A percentile compares a stretch with the other conserved stretches of the same genome.
These are phyloP conservation scores for Synergus gifuensis DNA, from an alignment of 2,888 invertebrate genomes.

Conservation along the genomic window DNA sequence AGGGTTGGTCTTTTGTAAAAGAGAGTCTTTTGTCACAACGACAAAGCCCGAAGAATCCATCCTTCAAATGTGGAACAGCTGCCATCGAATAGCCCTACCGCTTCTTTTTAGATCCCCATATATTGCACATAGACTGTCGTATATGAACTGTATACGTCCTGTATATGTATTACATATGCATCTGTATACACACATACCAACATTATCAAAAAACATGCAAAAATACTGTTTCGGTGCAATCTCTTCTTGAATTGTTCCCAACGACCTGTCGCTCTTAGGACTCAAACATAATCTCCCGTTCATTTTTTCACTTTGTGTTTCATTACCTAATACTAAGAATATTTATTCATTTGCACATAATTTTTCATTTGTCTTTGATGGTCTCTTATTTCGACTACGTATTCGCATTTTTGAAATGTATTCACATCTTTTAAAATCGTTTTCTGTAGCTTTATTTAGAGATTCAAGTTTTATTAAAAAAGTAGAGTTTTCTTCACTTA, in stretches of 20 bases:
- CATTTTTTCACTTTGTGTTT: background rate
- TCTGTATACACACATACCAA: background rate
- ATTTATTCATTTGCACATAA: no score
- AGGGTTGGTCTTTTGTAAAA: slow-evolving; percentile 52
- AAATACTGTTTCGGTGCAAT: slow-evolving; percentile 27
- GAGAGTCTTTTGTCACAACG: slow-evolving; percentile 64
- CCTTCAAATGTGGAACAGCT: slow-evolving; percentile 77
- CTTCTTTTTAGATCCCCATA: slow-evolving; percentile 13
- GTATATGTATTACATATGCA: background rate
- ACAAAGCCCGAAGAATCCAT: slow-evolving; percentile 77
- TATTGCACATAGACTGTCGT: background rate
- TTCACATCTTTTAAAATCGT: no score
- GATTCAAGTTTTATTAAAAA: background rate
- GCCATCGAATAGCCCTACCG: slow-evolving; percentile 72
- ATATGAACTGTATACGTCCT: background rate
- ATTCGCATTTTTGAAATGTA: no score
- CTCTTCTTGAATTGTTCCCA: slow-evolving; percentile 3
- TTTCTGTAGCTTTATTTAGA: no score
- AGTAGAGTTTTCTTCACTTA: no score
- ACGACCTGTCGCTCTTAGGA: slow-evolving; percentile 23
- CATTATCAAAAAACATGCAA: slow-evolving; percentile 13
- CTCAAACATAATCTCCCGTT: background rate
- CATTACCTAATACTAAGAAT: no score
- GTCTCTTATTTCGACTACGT: no score
- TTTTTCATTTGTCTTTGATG: no score